Evolutionary conservation across 2,797 vertebrate genomes (phyloP).

Genomic region (Argyrosomus regius): DNA sequence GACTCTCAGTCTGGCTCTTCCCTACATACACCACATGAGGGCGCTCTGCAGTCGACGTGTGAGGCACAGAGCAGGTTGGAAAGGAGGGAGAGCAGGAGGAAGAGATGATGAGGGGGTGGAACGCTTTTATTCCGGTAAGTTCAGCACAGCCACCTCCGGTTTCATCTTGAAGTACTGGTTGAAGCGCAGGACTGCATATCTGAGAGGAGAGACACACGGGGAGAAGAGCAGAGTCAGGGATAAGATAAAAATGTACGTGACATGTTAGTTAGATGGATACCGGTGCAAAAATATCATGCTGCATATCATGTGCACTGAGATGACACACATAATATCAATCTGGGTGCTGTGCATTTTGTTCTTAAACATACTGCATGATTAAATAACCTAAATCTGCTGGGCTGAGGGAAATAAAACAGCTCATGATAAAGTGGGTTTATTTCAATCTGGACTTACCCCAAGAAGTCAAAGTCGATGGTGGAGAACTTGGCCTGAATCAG

Average conservation of each 20-base stretch:
- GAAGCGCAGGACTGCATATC: conserved; percentile 96
- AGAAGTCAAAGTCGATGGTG: conserved; percentile 95
- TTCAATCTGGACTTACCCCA: conserved; percentile 87
- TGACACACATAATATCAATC: conserved; percentile 1
- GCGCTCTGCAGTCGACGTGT: conserved; percentile 47
- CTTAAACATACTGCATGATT: conserved; percentile 14
- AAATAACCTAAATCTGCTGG: not conserved
- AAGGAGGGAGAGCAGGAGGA: conserved; percentile 43
- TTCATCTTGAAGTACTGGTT: conserved; percentile 99
- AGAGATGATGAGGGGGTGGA: conserved; percentile 5
- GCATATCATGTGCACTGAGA: not conserved
- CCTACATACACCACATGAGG: conserved; percentile 67
- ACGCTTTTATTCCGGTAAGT: conserved; percentile 89
- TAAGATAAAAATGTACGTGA: conserved; percentile 29
- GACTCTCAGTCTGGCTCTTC: conserved; percentile 58
- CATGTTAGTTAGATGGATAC: not conserved
- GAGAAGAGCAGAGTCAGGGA: conserved; percentile 7
- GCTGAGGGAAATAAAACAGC: not conserved
- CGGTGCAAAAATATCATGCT: conserved; percentile 11
- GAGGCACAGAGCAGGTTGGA: conserved; percentile 49
- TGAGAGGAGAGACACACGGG: conserved; percentile 63
- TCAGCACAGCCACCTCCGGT: conserved; percentile 88
- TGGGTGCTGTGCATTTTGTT: conserved; percentile 28
- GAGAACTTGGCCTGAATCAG: conserved; percentile 96
- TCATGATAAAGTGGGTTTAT: not conserved